phyloP scores from a whole-genome alignment of 2,888 invertebrate genomes.

The Anaspis maculata region DNA sequence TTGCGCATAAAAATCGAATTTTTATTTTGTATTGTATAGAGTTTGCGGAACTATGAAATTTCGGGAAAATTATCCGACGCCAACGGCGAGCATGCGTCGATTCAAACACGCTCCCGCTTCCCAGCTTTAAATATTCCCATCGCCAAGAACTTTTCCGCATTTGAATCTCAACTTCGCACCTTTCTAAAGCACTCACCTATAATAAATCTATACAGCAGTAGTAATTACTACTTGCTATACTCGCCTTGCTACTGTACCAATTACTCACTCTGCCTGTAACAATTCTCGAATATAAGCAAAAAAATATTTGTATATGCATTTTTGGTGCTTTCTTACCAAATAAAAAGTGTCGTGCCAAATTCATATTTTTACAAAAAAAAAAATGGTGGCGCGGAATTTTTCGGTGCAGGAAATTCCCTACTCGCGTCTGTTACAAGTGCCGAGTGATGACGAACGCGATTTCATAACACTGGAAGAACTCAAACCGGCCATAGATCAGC shows the following conservation, averaged over 20 bases:
- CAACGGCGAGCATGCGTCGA: too few relatives aligned
- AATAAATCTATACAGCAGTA: too few relatives aligned
- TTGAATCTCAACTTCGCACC: conserved; percentile 18
- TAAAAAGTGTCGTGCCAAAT: conserved; percentile 38
- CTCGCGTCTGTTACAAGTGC: conserved; percentile 38
- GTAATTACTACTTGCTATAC: too few relatives aligned
- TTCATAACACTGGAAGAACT: conserved; percentile 41
- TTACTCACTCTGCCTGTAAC: conserved; percentile 4
- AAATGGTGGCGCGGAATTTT: conserved; percentile 41
- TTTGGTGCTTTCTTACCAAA: neutral
- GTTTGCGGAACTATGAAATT: too few relatives aligned
- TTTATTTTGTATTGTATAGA: too few relatives aligned
- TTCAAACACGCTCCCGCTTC: too few relatives aligned
- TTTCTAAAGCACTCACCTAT: too few relatives aligned
- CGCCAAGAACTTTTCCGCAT: conserved; percentile 20
- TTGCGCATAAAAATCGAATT: too few relatives aligned
- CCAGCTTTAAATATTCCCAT: conserved; percentile 15
- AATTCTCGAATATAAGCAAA: neutral
- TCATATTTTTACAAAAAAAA: conserved; percentile 19
- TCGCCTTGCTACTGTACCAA: too few relatives aligned
- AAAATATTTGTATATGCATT: neutral
- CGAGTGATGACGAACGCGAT: conserved; percentile 37
- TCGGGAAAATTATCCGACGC: too few relatives aligned
- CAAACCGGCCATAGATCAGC: conserved; percentile 31
- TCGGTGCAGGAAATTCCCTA: conserved; percentile 38